Evolutionary conservation across 2,113 vertebrate species (phyloP), one percentile per base, ranked within the genome.

Genomic region (Leptobrachium ailaonicum): DNA sequence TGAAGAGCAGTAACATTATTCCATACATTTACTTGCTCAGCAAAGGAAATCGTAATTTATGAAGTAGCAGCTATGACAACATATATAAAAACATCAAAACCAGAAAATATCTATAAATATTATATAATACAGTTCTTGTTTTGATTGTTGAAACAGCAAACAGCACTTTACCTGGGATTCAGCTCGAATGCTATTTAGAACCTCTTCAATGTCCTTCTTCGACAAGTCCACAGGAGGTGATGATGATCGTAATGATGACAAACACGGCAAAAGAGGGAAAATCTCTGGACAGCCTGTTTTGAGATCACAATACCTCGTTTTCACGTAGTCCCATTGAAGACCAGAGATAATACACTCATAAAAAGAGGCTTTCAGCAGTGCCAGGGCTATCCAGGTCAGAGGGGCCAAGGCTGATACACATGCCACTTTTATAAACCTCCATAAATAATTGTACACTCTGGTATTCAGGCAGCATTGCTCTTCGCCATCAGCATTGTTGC

Each of bases 81-180:
- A 32, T 32, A 32, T 32, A 32, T 32, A 32, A 32, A 32, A 0
- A 32, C 20, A 32, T 32, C 20, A 32, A 32, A 32, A 32, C 20
- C 20, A 32, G n/a, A n/a, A n/a, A n/a, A n/a, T n/a, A n/a, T n/a
- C n/a, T n/a, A n/a, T n/a, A n/a, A n/a, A n/a, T n/a, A n/a, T n/a
- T n/a, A n/a, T n/a, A n/a, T n/a, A n/a, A n/a, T 47, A 4, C 3
- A 47, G 3, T 47, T 47, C 45, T 4, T 47, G 45, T 3, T 47
- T 50, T 5, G 4, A 50, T 50, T 50, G 8, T 5, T 50, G 4
- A 50, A 50, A 50, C 47, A 0, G 47, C 8, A 8, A 50, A 63
- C 20, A 14, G 11, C 9, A 11, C 58, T 10, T 50, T 79, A 94
- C 95, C 93, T 96, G 95, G 1, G 95, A 96, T 47, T 94, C 86